phyloP scores from a whole-genome alignment of 2,797 vertebrate genomes.

The Sebastes aleutianus region DNA sequence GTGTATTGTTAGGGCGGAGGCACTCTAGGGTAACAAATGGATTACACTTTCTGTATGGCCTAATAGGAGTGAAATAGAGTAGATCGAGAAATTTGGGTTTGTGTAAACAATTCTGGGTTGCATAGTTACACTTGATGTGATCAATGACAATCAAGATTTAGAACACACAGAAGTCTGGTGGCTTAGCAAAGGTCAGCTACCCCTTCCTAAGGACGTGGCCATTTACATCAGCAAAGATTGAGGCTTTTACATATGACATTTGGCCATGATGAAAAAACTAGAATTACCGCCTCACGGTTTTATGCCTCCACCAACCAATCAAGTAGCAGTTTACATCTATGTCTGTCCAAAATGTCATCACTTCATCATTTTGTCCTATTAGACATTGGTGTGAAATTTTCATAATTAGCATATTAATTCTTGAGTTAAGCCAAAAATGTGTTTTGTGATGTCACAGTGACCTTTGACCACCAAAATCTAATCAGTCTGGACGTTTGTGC shows the following conservation, averaged over 20 bases:
- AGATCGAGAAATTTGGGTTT: background rate
- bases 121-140: background rate
- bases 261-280: background rate
- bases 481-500: background rate
- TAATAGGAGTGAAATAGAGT: background rate
- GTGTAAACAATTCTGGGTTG: background rate
- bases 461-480: background rate
- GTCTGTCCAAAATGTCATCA: background rate
- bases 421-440: background rate
- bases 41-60: constrained; percentile 25
- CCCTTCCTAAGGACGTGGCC: background rate
- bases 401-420: background rate
- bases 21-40: background rate
- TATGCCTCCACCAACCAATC: background rate
- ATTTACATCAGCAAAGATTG: background rate
- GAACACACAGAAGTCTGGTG: background rate
- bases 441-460: background rate
- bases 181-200: background rate
- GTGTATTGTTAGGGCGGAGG: constrained; percentile 2
- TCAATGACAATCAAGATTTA: background rate
- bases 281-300: background rate
- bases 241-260: background rate
- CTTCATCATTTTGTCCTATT: background rate
- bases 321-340: background rate
- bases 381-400: background rate